Percentiles rank a stretch among this genome's conserved stretches.
Evolutionary conservation across 2,113 vertebrate genomes (phyloP).

Genomic region (Heterocephalus glaber): DNA sequence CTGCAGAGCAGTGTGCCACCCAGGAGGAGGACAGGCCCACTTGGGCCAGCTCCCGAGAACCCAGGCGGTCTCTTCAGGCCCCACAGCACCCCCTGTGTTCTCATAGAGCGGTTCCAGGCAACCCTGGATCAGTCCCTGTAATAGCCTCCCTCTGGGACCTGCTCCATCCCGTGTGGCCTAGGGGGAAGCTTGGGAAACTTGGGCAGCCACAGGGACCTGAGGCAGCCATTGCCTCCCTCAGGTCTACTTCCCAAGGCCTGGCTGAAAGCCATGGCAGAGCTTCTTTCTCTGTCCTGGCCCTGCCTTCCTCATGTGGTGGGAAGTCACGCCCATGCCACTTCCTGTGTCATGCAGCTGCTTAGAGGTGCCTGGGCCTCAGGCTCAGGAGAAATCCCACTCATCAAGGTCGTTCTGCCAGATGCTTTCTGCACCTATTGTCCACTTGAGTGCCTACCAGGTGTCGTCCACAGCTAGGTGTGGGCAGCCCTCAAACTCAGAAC

Average conservation of each 20-base stretch:
- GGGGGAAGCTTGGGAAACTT: slow-evolving; percentile 58
- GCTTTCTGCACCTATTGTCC: neutral
- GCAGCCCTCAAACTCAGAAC: neutral
- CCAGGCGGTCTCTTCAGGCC: neutral
- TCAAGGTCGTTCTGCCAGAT: accelerated
- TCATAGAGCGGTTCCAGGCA: slow-evolving; percentile 24
- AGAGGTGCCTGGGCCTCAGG: accelerated
- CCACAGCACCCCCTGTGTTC: neutral
- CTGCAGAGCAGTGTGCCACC: neutral
- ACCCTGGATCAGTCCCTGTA: slow-evolving; percentile 36
- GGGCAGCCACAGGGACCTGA: neutral
- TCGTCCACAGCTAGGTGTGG: neutral
- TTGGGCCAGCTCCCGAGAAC: neutral
- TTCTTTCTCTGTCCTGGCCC: neutral
- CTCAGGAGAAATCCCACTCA: neutral
- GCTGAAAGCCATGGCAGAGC: no score
- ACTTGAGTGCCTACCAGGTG: accelerated
- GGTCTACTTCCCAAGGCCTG: neutral
- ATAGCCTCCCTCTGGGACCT: slow-evolving; percentile 59
- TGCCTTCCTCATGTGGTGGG: accelerated
- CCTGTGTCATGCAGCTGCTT: accelerated
- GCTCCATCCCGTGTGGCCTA: neutral
- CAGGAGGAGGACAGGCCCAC: neutral
- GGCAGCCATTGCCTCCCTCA: neutral
- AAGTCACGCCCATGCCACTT: accelerated